Base-by-base conservation (phyloP, 1,140 invertebrate species). In the Neodiprion pinetum region DNA sequence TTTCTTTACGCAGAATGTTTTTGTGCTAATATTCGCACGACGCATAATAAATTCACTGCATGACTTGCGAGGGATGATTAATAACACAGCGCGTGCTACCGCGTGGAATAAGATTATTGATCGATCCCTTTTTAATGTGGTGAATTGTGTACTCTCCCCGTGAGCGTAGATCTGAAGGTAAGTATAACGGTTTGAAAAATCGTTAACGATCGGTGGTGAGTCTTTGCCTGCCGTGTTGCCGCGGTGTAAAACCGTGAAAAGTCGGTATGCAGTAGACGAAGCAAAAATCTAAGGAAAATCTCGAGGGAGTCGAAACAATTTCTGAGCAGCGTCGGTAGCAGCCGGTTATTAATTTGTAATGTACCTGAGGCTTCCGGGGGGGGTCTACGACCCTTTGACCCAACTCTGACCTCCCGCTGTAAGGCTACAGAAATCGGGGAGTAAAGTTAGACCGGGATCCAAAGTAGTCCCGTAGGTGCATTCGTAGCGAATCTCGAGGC, bases 391-490 rank as follows among this genome's bases (percentile, higher is more conserved):
- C 53, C 53, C 9, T 61, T 61, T 61, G 53, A 61, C 53, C 53
- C 53, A 61, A 8, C 53, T 61, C 53, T 23, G 50, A 40, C 70
- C 61, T 72, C 23, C 53, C 14, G 66, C 70, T 69, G 65, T 67
- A 53, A 8, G n/a, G 71, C 47, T 14, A 49, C 70, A 9, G 14
- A 48, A 49, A 72, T 14, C 10, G 11, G 67, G 7, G 11, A 69
- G 67, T 28, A 69, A 47, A 69, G 71, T 53, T 48, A 49, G 48
- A 53, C 47, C 49, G 71, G 21, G 48, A 11, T 48, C 48, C 48
- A 72, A 21, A 69, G 67, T 28, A 69, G 21, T 69, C 21, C 71
- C n/a, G 66, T 53, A 50, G 50, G 71, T 72, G 71, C 53, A 72
- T 65, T 72, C 66, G 50, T 50, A 70, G n/a, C 28, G 69, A 70